phyloP scores from a whole-genome alignment of 2,113 vertebrate genomes.

The Nothocercus julius region DNA sequence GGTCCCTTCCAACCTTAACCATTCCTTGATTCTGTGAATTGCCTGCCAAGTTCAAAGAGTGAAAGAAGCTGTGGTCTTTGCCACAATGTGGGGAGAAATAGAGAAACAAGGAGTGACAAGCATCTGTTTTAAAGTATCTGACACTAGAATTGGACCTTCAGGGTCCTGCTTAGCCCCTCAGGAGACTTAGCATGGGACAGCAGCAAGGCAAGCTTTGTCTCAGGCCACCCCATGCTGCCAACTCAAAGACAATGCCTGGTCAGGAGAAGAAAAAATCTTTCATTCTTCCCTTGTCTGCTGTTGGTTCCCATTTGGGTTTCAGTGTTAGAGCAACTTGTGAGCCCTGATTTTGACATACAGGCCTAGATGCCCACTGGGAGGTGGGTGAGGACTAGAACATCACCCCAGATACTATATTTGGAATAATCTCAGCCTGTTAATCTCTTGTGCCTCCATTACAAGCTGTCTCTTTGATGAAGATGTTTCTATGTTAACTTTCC shows the following conservation, averaged over 20 bases:
- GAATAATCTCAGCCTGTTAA: neutral
- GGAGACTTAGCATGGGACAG: neutral
- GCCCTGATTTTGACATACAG: neutral
- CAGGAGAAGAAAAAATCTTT: neutral
- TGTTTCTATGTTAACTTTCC: neutral
- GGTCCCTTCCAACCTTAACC: too few species aligned
- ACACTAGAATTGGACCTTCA: rapidly evolving
- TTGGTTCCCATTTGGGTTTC: neutral
- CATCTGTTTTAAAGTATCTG: neutral
- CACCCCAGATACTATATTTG: neutral
- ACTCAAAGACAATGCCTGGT: neutral
- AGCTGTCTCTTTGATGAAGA: neutral
- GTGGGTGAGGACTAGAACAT: neutral
- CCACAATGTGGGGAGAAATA: neutral
- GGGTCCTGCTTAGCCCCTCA: neutral
- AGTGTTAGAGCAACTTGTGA: neutral
- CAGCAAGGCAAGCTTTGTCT: neutral
- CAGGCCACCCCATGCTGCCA: neutral
- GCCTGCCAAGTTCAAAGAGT: neutral
- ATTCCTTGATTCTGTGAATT: neutral
- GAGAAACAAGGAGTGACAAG: neutral
- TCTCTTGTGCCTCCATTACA: neutral
- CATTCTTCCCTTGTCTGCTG: neutral
- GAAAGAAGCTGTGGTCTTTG: neutral
- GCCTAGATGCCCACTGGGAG: neutral